Evolutionary conservation across 2,113 vertebrate species (phyloP), one percentile per base, ranked within the genome.

Genomic region (Antidorcas marsupialis): DNA sequence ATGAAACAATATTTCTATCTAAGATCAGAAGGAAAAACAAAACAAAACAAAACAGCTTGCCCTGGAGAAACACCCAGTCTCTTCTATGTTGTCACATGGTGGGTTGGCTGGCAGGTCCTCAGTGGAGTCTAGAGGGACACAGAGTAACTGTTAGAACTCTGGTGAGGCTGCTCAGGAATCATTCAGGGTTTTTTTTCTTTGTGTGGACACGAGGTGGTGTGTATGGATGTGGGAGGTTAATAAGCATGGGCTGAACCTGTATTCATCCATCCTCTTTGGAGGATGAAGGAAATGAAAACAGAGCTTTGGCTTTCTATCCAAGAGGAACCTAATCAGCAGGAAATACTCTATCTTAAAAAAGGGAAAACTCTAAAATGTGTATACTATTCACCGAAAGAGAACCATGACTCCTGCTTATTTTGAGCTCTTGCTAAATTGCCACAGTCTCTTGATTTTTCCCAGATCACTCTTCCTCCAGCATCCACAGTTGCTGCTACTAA

Each of bases 141-240:
- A 76, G 36, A 76, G 12, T 43, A 43, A 6, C 39, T 43, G 3
- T 76, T 27, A 39, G 39, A 43, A 43, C 11, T 27, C 5, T 71
- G n/a, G n/a, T 71, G n/a, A 71, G 19, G 1, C n/a, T 23, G n/a
- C n/a, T 23, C 1, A 71, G n/a, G n/a, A 71, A 39, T 71, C 5
- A 39, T 11, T 11, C n/a, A 71, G n/a, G n/a, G n/a, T 1, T 0
- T 23, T 12, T 23, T 71, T 10, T 23, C 67, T 39, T 39, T 39
- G 10, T 71, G 67, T 71, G n/a, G n/a, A 23, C 67, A 39, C 0
- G 0, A 10, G n/a, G 5, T 23, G 19, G n/a, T 71, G n/a, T 71
- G n/a, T 39, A 71, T 23, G 19, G 10, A 39, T 71, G 5, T 39
- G 19, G 2, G 19, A 39, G 10, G 19, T 71, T 39, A 71, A 71